phyloP scores from a whole-genome alignment of 2,888 invertebrate species.

The Calameuta idolon region DNA sequence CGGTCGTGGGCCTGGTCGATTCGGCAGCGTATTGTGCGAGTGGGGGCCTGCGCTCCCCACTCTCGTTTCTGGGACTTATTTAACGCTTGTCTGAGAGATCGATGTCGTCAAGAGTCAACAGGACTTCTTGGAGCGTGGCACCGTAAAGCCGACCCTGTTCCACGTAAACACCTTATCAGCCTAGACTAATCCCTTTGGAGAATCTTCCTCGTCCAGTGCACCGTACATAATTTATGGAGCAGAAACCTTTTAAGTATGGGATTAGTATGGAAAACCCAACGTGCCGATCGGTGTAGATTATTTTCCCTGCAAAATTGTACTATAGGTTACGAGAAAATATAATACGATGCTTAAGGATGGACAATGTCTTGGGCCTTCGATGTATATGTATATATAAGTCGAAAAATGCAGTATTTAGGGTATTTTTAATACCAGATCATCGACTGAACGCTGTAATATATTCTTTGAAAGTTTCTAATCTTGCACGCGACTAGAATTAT shows the following conservation, averaged over 20 bases:
- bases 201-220: slow-evolving; percentile 13
- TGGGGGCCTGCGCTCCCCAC: background rate
- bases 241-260: slow-evolving; percentile 38
- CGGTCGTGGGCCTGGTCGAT: background rate
- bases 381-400: background rate
- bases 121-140: slow-evolving; percentile 5
- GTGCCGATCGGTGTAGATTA: background rate
- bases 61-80: background rate
- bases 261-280: slow-evolving; percentile 33
- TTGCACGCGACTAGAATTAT: background rate
- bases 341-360: background rate
- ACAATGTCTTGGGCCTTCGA: background rate
- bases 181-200: slow-evolving; percentile 21
- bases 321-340: background rate
- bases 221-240: slow-evolving; percentile 41
- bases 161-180: slow-evolving; percentile 29
- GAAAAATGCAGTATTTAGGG: background rate
- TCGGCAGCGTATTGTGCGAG: background rate
- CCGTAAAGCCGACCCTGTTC: slow-evolving; percentile 19
- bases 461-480: background rate
- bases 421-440: background rate
- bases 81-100: slow-evolving; percentile 22
- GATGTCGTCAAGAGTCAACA: slow-evolving; percentile 26
- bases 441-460: background rate
- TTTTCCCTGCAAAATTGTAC: background rate